Evolutionary conservation across 2,888 invertebrate genomes (phyloP).

Genomic region (Cephus nigrinus): DNA sequence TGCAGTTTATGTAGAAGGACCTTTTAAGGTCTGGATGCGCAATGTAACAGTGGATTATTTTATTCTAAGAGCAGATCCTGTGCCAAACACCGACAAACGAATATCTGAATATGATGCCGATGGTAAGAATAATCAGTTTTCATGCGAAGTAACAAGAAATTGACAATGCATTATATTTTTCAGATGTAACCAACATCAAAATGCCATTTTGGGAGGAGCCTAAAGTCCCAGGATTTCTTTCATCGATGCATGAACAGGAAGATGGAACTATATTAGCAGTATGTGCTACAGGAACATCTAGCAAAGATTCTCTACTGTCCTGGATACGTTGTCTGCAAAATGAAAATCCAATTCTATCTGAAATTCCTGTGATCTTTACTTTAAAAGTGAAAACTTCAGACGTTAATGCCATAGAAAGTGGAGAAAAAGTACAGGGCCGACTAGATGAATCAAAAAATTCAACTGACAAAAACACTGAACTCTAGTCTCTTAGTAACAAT

Average conservation of each 20-base stretch:
- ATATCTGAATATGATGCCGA: slow-evolving; percentile 69
- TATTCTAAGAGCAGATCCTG: slow-evolving; percentile 79
- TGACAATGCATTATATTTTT: slow-evolving; percentile 40
- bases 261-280: slow-evolving; percentile 90
- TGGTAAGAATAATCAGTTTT: slow-evolving; percentile 67
- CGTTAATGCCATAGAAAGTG: slow-evolving; percentile 26
- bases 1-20: slow-evolving; percentile 86
- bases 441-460: slow-evolving; percentile 7
- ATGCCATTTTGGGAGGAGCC: slow-evolving; percentile 70
- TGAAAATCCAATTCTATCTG: slow-evolving; percentile 78
- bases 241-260: slow-evolving; percentile 89
- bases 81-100: slow-evolving; percentile 52
- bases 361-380: slow-evolving; percentile 87
- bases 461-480: slow-evolving; percentile 16
- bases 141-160: slow-evolving; percentile 4
- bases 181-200: slow-evolving; percentile 79
- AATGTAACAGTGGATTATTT: slow-evolving; percentile 85
- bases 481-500: neutral
- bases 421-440: neutral
- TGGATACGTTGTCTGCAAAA: slow-evolving; percentile 88
- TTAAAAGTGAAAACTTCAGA: slow-evolving; percentile 72
- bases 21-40: slow-evolving; percentile 82
- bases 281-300: slow-evolving; percentile 92
- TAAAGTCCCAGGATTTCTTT: slow-evolving; percentile 64
- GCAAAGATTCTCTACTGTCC: slow-evolving; percentile 90